Evolutionary conservation across 2,888 invertebrate species (phyloP), one percentile per base, ranked within the genome.

Genomic region (Plebejus argus): DNA sequence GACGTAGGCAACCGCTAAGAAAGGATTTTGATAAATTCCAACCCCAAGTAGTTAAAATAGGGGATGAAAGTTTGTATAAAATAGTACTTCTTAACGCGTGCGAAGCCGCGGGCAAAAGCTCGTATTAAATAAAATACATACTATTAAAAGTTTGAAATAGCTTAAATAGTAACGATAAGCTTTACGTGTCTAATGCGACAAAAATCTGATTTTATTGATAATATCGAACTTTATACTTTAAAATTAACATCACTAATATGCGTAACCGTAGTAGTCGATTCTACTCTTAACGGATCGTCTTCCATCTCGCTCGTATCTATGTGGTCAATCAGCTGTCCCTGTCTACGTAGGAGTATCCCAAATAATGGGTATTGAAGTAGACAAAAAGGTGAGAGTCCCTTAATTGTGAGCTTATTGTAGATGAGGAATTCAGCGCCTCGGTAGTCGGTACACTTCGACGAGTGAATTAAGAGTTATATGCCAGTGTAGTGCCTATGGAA

Each of bases 221-320:
- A 66, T 6, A 66, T 66, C 66, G 66, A 66, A 5, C 33, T 20
- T 18, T 5, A 33, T 28, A 5, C 33, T 10, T 18, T 1, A 33
- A 28, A 33, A 66, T 15, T 66, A 15, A 82, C 90, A 86, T 85
- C 90, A 86, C 89, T 90, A 87, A 77, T 81, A 82, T 85, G 93
- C 92, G 93, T 93, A 93, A 93, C 89, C 86, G 88, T 87, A 84
- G 93, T 93, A 93, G 93, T 91, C 88, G 83, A 84, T 84, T 86
- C 88, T 85, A 87, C 89, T 91, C 90, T 91, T 92, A 93, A 93
- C 93, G 92, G 92, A 86, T 85, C 83, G 79, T 84, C 79, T 81
- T 78, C 79, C 79, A 1, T 90, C 89, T 84, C 86, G 82, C 78
- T 90, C 84, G 79, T 79, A 79, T 87, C 76, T 78, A 78, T 75